These are phyloP conservation scores for Hydrotaea diabolus DNA, from an alignment of 2,888 invertebrate genomes.

Conservation along the genomic window DNA sequence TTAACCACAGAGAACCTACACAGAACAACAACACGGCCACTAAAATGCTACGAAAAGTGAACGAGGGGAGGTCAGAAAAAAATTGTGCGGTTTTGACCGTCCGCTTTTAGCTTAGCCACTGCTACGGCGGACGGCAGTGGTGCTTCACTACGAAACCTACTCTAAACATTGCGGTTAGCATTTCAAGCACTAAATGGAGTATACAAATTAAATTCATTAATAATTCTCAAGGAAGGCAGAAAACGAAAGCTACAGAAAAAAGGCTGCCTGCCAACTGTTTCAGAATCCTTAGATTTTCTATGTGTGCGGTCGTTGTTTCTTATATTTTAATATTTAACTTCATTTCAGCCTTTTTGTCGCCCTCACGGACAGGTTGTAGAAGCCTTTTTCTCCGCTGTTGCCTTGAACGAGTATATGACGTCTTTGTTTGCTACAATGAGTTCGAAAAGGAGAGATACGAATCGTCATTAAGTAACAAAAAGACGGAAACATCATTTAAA, in stretches of 20 bases:
- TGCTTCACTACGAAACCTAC: neutral
- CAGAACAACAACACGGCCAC: neutral
- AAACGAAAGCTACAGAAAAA: neutral
- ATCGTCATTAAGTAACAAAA: neutral
- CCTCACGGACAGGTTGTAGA: neutral
- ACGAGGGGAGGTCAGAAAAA: neutral
- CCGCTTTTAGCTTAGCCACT: conserved; percentile 15
- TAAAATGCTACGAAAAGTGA: conserved; percentile 14
- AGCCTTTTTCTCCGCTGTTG: neutral
- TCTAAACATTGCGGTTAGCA: conserved; percentile 59
- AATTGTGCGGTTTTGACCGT: conserved; percentile 50
- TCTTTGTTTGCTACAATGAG: neutral
- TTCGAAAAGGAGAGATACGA: neutral
- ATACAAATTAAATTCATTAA: conserved; percentile 44
- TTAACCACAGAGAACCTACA: neutral
- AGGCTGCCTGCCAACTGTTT: neutral
- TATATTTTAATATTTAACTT: neutral
- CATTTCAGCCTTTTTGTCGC: neutral
- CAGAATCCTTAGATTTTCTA: neutral
- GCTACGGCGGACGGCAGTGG: neutral
- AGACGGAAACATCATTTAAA: neutral
- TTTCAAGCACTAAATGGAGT: conserved; percentile 46
- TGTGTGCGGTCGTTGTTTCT: neutral
- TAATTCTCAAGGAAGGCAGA: conserved; percentile 11
- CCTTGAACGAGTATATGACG: neutral